Evolutionary conservation across 2,797 vertebrate species (phyloP).

Genomic region (Anas flavirostris): DNA sequence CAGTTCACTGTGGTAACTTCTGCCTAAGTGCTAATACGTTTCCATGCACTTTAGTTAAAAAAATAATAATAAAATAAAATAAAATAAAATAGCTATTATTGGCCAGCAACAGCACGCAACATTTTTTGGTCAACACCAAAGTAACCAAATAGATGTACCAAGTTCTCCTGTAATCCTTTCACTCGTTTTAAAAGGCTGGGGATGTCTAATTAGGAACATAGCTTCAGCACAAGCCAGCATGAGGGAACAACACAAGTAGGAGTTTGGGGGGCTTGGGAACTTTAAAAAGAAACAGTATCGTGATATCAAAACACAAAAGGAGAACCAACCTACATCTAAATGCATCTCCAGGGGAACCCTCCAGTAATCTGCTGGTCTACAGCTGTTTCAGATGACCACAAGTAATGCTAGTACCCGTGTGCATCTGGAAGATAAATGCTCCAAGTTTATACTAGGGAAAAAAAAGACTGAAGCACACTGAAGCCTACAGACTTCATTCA

Average conservation of each 20-base stretch:
- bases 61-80: neutral
- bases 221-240: neutral
- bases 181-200: neutral
- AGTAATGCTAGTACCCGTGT: neutral
- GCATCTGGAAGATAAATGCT: neutral
- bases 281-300: neutral
- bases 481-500: neutral
- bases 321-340: neutral
- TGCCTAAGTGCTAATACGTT: neutral
- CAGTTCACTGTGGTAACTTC: neutral
- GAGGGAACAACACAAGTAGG: rapidly evolving
- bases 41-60: neutral
- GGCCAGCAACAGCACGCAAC: neutral
- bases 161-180: neutral
- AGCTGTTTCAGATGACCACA: neutral
- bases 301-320: neutral
- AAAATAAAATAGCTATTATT: neutral
- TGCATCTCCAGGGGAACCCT: neutral
- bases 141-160: neutral
- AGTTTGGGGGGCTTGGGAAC: neutral
- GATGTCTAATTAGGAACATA: neutral
- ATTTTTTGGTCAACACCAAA: neutral
- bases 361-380: neutral
- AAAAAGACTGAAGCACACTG: neutral
- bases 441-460: neutral